phyloP scores from a whole-genome alignment of 1,140 invertebrate genomes.

The Oryzaephilus surinamensis region DNA sequence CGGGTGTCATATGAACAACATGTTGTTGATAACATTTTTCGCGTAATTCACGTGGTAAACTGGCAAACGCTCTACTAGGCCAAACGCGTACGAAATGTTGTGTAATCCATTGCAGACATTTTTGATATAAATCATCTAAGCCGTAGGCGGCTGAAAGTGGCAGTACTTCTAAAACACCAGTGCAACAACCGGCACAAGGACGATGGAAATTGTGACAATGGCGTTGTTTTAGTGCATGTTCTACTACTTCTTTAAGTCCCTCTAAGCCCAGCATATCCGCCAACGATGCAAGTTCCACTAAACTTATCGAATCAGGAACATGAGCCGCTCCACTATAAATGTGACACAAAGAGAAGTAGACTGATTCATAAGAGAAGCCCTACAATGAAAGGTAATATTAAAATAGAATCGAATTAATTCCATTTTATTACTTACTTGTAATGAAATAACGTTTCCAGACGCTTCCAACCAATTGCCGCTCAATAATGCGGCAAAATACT shows the following conservation, averaged over 20 bases:
- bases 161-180: conserved; percentile 65
- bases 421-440: conserved; percentile 20
- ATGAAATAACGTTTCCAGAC: conserved; percentile 65
- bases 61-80: conserved; percentile 75
- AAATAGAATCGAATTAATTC: background rate
- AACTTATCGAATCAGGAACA: conserved; percentile 70
- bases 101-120: conserved; percentile 75
- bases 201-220: conserved; percentile 87
- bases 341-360: conserved; percentile 82
- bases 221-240: conserved; percentile 74
- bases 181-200: conserved; percentile 42
- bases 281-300: conserved; percentile 74
- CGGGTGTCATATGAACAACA: conserved; percentile 54
- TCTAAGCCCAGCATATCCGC: conserved; percentile 82
- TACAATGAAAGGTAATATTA: conserved; percentile 40
- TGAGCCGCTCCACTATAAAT: conserved; percentile 83
- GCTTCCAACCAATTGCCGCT: conserved; percentile 74
- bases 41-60: conserved; percentile 65
- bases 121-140: conserved; percentile 76
- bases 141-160: conserved; percentile 71
- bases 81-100: conserved; percentile 75
- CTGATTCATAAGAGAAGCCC: conserved; percentile 71
- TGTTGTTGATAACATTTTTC: conserved; percentile 75
- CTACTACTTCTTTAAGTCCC: conserved; percentile 80
- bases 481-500: conserved; percentile 83